Percentiles rank a stretch among this genome's conserved stretches.
phyloP scores from a whole-genome alignment of 1,140 invertebrate species.

The Pemphigus obesinymphae region DNA sequence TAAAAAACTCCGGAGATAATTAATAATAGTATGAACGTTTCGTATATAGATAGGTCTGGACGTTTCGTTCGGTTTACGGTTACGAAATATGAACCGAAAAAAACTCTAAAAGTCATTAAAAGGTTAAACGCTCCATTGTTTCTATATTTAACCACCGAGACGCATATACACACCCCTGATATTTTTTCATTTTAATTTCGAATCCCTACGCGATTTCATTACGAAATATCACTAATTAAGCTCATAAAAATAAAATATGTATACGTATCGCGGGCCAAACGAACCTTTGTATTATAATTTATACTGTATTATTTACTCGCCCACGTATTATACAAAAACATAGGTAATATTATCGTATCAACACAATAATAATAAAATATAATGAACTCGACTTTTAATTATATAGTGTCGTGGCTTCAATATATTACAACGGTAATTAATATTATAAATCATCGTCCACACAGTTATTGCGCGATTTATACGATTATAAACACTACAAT shows the following conservation, averaged over 20 bases:
- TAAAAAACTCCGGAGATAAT: too few species aligned
- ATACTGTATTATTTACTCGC: not conserved
- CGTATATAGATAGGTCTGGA: too few species aligned
- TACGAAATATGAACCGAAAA: too few species aligned
- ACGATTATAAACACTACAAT: not conserved
- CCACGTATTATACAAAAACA: not conserved
- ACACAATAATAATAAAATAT: not conserved
- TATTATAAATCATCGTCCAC: not conserved
- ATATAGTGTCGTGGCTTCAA: not conserved
- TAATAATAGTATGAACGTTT: too few species aligned
- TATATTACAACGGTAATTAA: not conserved
- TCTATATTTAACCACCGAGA: not conserved
- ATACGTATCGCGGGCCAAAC: not conserved
- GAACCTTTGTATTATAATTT: not conserved
- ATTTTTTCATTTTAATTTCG: not conserved
- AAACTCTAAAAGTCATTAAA: not conserved
- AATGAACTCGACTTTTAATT: not conserved
- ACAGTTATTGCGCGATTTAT: not conserved
- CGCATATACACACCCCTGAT: not conserved
- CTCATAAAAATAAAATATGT: not conserved
- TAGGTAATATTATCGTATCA: not conserved
- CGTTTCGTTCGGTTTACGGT: too few species aligned
- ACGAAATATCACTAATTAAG: not conserved
- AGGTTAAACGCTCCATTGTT: not conserved
- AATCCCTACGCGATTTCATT: not conserved